A percentile compares a stretch with the other conserved stretches of the same genome.
These are phyloP conservation scores for Acromyrmex charruanus DNA, from an alignment of 1,140 invertebrate genomes.

Conservation along the genomic window DNA sequence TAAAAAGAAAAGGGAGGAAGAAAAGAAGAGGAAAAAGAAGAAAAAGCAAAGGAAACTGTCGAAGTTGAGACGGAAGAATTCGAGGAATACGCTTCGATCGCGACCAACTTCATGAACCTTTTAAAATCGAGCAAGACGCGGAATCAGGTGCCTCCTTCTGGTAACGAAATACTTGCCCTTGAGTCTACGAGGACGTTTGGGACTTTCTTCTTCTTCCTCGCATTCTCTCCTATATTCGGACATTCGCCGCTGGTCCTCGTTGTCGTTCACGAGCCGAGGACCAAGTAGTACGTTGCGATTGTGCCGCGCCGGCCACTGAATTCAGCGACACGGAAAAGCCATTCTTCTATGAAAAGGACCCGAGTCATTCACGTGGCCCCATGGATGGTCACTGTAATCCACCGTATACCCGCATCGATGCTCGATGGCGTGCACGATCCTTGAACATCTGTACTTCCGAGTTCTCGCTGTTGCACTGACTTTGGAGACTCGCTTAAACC, in stretches of 20 bases:
- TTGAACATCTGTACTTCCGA: conserved; percentile 51
- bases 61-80: conserved; percentile 40
- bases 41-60: conserved; percentile 2
- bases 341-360: conserved; percentile 80
- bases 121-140: conserved; percentile 35
- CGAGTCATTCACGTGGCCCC: conserved; percentile 60
- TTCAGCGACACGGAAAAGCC: conserved; percentile 83
- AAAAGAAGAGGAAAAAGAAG: not conserved
- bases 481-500: conserved; percentile 48
- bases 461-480: not conserved
- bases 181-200: conserved; percentile 25
- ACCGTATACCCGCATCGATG: conserved; percentile 48
- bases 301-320: conserved; percentile 72
- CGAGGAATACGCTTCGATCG: conserved; percentile 61
- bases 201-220: not conserved
- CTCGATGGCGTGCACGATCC: conserved; percentile 4
- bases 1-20: not conserved
- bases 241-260: conserved; percentile 31
- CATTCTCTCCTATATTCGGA: conserved; percentile 52
- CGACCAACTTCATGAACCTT: conserved; percentile 57
- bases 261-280: conserved; percentile 22
- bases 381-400: conserved; percentile 36
- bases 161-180: conserved; percentile 44
- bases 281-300: conserved; percentile 58
- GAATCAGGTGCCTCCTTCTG: conserved; percentile 27